Percentiles rank a stretch among this genome's conserved stretches.
Conservation (phyloP, 2,888 invertebrate species). For the Cheilosia pagana region DNA sequence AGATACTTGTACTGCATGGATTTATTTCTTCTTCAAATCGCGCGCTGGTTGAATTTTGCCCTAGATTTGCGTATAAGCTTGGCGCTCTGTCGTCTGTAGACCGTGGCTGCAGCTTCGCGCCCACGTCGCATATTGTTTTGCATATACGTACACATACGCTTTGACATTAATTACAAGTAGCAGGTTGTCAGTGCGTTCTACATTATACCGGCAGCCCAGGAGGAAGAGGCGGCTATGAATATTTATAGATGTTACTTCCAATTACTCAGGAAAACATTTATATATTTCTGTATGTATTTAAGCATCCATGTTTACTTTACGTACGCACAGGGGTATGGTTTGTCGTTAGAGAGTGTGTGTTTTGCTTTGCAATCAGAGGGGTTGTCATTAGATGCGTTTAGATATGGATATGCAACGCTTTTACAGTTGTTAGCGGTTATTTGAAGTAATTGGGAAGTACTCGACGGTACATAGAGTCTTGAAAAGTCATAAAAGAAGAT, state of each 20-base stretch:
- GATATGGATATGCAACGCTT: too few relatives aligned
- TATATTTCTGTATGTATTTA: not conserved
- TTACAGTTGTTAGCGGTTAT: not conserved
- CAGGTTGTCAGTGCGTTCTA: conserved; percentile 49
- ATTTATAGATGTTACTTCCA: conserved; percentile 66
- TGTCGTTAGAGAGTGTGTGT: not conserved
- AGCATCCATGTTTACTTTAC: not conserved
- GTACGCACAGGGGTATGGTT: not conserved
- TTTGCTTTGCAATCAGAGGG: not conserved
- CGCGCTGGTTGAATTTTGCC: conserved; percentile 19
- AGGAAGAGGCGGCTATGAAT: conserved; percentile 42
- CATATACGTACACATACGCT: conserved; percentile 43
- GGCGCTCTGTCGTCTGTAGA: conserved; percentile 1
- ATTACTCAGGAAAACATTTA: conserved; percentile 42
- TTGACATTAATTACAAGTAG: conserved; percentile 68
- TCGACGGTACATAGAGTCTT: too few relatives aligned
- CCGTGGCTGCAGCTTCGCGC: conserved; percentile 31
- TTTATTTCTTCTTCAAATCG: conserved; percentile 33
- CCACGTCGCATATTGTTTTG: conserved; percentile 52
- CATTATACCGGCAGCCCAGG: not conserved
- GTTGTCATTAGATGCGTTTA: not conserved
- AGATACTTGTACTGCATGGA: conserved; percentile 21
- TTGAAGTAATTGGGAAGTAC: not conserved
- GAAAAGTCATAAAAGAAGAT: too few relatives aligned
- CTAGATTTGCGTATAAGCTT: conserved; percentile 19